These are phyloP conservation scores for Metopia argyrocephala DNA, from an alignment of 2,888 invertebrate genomes.

Conservation along the genomic window DNA sequence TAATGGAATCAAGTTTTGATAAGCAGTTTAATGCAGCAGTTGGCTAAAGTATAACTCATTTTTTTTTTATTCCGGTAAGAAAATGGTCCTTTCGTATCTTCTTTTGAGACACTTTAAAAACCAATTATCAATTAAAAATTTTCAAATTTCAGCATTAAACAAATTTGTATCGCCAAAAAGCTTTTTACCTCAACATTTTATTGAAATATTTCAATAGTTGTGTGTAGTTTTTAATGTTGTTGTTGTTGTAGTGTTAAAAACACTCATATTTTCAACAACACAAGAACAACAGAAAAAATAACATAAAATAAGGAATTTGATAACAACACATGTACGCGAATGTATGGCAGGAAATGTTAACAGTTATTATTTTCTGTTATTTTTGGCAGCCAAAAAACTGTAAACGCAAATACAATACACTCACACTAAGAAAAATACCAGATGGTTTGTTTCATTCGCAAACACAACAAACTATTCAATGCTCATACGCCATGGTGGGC, in stretches of 20 bases:
- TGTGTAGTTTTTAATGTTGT: constrained; percentile 10
- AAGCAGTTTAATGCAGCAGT: no score
- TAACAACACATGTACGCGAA: constrained; percentile 6
- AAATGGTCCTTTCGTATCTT: no score
- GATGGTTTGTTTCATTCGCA: neutral
- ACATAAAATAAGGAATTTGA: constrained; percentile 9
- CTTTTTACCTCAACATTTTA: constrained; percentile 44
- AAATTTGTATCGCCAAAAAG: neutral
- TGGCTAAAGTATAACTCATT: no score
- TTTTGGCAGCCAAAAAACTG: neutral
- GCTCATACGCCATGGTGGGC: constrained; percentile 34
- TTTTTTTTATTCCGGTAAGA: no score
- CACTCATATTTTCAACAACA: neutral
- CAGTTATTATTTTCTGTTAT: constrained; percentile 10
- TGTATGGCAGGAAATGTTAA: constrained; percentile 24
- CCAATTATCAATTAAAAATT: no score
- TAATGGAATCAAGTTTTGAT: no score
- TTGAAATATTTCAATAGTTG: neutral
- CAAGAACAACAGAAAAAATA: neutral
- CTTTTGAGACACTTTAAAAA: no score
- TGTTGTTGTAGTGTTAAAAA: neutral
- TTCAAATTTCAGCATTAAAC: no score
- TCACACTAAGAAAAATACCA: neutral
- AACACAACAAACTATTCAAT: constrained; percentile 26
- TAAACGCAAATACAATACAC: neutral